These are phyloP conservation scores for Ptychoptera albimana DNA, from an alignment of 2,888 invertebrate genomes.

Conservation along the genomic window DNA sequence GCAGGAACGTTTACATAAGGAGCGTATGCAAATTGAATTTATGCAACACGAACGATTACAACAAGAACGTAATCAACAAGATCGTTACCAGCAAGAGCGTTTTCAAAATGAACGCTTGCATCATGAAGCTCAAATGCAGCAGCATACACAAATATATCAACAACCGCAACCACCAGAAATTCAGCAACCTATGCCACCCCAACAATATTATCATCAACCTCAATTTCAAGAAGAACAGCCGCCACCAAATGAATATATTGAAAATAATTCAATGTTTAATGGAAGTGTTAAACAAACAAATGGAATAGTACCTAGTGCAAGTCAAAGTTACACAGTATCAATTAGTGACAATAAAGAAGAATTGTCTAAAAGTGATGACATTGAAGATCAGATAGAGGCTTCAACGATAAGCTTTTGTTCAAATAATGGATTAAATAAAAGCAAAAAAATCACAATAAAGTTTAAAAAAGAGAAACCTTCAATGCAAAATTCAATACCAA, in stretches of 20 bases:
- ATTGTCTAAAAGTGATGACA: constrained; percentile 9
- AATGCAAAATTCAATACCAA: constrained; percentile 1
- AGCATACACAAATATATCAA: not conserved
- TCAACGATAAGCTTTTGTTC: constrained; percentile 25
- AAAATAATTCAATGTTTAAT: not conserved
- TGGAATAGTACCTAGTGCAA: too few species aligned
- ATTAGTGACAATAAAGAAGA: too few species aligned
- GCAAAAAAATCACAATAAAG: constrained; percentile 29
- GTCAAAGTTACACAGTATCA: too few species aligned
- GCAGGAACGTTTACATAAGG: constrained; percentile 2
- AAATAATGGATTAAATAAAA: constrained; percentile 22
- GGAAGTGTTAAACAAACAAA: too few species aligned
- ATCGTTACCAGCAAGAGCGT: not conserved
- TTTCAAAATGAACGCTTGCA: not conserved
- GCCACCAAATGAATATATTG: not conserved
- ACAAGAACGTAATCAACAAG: not conserved
- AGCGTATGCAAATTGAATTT: not conserved
- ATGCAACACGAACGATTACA: constrained; percentile 3
- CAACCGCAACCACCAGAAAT: not conserved
- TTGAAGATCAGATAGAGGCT: constrained; percentile 25
- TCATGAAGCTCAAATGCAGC: not conserved
- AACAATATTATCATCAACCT: not conserved
- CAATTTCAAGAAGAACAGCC: not conserved
- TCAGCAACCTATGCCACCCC: not conserved
- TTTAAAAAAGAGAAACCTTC: constrained; percentile 17